phyloP scores from a whole-genome alignment of 2,797 vertebrate genomes.

The Odontamblyopus lacepedii region DNA sequence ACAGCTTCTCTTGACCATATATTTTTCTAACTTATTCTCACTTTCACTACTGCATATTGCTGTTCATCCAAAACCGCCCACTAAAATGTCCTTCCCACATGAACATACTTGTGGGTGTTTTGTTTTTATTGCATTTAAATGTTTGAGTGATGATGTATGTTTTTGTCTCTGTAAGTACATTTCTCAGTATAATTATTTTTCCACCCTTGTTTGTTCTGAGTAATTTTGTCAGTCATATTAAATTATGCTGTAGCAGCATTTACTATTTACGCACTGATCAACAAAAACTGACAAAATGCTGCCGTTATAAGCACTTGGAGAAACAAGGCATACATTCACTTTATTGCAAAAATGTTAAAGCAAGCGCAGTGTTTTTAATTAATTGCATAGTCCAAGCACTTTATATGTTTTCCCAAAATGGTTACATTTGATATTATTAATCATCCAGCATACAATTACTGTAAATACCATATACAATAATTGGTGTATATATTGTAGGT shows the following conservation, averaged over 20 bases:
- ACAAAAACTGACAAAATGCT: constrained; percentile 52
- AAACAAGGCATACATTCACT: constrained; percentile 78
- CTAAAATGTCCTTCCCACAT: too few relatives aligned
- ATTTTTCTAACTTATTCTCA: too few relatives aligned
- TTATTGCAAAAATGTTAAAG: constrained; percentile 79
- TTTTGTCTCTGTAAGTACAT: background rate
- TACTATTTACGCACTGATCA: constrained; percentile 41
- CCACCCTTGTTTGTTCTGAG: background rate
- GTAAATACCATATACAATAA: constrained; percentile 70
- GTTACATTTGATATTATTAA: constrained; percentile 53
- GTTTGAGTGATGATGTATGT: background rate
- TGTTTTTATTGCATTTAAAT: background rate
- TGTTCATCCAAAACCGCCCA: too few relatives aligned
- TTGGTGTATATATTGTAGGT: constrained; percentile 53
- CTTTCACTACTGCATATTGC: too few relatives aligned
- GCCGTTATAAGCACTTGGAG: constrained; percentile 53
- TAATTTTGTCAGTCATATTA: constrained; percentile 61
- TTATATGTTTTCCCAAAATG: constrained; percentile 54
- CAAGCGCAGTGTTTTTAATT: constrained; percentile 66
- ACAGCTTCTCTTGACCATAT: background rate
- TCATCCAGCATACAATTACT: constrained; percentile 51
- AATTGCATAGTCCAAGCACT: constrained; percentile 81
- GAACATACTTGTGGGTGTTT: too few relatives aligned
- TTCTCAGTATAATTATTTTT: background rate
- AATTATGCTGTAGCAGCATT: constrained; percentile 28